These are phyloP conservation scores for Blastobasis adustella DNA, from an alignment of 2,888 invertebrate genomes.

Conservation along the genomic window DNA sequence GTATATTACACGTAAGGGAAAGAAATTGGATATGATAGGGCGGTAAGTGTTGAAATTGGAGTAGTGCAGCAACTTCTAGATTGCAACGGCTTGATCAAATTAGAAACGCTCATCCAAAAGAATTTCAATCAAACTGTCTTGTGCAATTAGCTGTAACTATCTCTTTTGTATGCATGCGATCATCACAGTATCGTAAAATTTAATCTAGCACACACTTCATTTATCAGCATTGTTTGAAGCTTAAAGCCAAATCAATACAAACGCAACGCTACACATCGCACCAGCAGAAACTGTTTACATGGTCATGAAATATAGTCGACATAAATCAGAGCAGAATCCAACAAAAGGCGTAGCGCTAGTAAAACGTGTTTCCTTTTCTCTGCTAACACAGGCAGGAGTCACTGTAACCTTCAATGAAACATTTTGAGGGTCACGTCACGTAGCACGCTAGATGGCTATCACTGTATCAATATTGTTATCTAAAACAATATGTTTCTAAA, in stretches of 20 bases:
- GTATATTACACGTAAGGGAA: slow-evolving; percentile 62
- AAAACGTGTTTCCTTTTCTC: neutral
- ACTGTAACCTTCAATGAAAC: too few relatives aligned
- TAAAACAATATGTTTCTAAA: neutral
- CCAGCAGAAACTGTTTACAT: neutral
- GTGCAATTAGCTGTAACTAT: slow-evolving; percentile 15
- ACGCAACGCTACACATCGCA: neutral
- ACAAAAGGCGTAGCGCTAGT: neutral
- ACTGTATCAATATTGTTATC: too few relatives aligned
- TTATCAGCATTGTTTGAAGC: slow-evolving; percentile 13
- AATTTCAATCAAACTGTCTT: slow-evolving; percentile 10
- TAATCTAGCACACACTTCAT: slow-evolving; percentile 17
- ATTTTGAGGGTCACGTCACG: too few relatives aligned
- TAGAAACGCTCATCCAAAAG: slow-evolving; percentile 35
- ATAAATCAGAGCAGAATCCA: slow-evolving; percentile 1
- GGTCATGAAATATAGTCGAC: neutral
- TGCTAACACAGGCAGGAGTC: neutral
- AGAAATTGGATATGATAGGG: slow-evolving; percentile 58
- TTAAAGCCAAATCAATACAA: slow-evolving; percentile 3
- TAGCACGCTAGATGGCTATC: too few relatives aligned
- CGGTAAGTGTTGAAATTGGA: slow-evolving; percentile 63
- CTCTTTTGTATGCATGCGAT: slow-evolving; percentile 34
- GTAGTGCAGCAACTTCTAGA: slow-evolving; percentile 47
- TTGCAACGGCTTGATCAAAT: slow-evolving; percentile 55
- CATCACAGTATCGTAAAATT: slow-evolving; percentile 15